These are phyloP conservation scores for Atractosteus spatula DNA, from an alignment of 2,113 vertebrate genomes.

Conservation along the genomic window DNA sequence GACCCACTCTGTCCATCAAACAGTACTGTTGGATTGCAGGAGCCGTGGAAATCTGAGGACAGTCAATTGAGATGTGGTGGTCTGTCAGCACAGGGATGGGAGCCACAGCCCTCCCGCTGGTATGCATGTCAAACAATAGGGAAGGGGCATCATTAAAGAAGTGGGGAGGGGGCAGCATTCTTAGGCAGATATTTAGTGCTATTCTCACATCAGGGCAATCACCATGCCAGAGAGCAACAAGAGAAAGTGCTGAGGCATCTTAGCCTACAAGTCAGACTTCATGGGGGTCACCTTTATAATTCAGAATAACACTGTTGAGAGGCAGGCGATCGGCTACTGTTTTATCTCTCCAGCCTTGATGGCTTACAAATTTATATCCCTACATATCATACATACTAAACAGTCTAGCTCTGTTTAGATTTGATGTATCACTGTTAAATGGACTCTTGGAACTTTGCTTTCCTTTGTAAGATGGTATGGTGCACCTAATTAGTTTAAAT, in stretches of 20 bases:
- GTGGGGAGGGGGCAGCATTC: conserved; percentile 33
- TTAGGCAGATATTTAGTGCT: conserved; percentile 43
- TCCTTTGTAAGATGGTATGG: too few relatives aligned
- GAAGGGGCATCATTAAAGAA: conserved; percentile 60
- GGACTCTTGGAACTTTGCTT: too few relatives aligned
- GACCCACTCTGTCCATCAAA: conserved; percentile 39
- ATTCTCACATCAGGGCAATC: background rate
- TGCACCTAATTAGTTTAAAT: too few relatives aligned
- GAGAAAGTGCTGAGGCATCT: background rate
- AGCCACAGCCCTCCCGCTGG: conserved; percentile 21
- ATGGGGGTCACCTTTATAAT: background rate
- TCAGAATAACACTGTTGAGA: background rate
- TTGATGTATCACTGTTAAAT: too few relatives aligned
- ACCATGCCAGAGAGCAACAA: background rate
- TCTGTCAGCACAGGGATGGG: background rate
- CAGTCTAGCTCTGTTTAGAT: too few relatives aligned
- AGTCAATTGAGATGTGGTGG: background rate
- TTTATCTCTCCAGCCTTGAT: too few relatives aligned
- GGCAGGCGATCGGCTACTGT: too few relatives aligned
- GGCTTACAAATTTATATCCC: too few relatives aligned
- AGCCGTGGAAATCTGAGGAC: conserved; percentile 1
- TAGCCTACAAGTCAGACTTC: background rate
- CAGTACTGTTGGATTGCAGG: conserved; percentile 37
- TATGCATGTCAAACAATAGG: conserved; percentile 54
- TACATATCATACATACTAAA: too few relatives aligned